Evolutionary conservation across 2,113 vertebrate species (phyloP).

Genomic region (Pluvianellus socialis): DNA sequence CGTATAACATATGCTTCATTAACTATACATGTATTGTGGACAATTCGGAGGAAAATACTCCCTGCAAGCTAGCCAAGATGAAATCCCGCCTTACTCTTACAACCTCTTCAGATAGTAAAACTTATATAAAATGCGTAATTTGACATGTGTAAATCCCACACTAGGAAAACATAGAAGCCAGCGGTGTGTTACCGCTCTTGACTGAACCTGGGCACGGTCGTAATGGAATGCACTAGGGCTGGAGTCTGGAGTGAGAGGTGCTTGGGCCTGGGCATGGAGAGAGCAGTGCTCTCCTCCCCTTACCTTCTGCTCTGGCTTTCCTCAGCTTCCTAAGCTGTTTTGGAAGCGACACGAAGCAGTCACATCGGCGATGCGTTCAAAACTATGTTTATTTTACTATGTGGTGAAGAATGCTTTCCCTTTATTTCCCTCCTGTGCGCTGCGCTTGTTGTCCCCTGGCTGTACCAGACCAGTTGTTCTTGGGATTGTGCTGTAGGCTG

Average conservation of each 20-base stretch:
- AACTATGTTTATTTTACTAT: rapidly evolving
- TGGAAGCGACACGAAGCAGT: neutral
- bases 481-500: neutral
- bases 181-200: neutral
- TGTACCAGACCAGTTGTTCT: neutral
- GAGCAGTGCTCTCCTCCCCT: neutral
- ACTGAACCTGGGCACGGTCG: neutral
- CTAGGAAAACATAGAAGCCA: neutral
- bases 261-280: neutral
- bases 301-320: neutral
- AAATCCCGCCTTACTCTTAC: neutral
- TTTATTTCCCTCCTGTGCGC: neutral
- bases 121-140: neutral
- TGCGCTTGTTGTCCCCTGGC: rapidly evolving
- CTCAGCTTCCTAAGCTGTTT: neutral
- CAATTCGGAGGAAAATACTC: neutral
- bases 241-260: neutral
- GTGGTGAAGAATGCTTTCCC: neutral
- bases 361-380: rapidly evolving
- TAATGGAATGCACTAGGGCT: neutral
- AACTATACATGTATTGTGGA: neutral
- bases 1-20: too few species aligned
- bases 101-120: neutral
- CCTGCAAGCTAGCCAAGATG: neutral
- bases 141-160: neutral